These are phyloP conservation scores for Stratiomys singularior DNA, from an alignment of 2,888 invertebrate species.

Conservation along the genomic window DNA sequence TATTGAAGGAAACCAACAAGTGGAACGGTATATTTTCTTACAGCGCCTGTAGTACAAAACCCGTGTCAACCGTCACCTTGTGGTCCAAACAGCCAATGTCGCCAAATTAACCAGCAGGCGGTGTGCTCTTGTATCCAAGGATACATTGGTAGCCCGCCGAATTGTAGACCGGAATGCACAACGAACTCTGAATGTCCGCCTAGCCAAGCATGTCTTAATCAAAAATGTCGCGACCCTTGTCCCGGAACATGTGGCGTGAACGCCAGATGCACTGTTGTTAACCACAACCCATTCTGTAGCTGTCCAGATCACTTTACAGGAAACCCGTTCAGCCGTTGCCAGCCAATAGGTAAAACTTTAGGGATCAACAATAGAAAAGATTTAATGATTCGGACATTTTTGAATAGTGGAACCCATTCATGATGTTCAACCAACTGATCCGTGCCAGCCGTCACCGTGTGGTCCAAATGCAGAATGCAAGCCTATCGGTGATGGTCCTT, in stretches of 20 bases:
- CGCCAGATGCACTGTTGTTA: slow-evolving; percentile 77
- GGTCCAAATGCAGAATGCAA: slow-evolving; percentile 78
- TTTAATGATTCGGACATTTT: not conserved
- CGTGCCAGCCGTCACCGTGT: slow-evolving; percentile 75
- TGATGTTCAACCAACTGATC: slow-evolving; percentile 63
- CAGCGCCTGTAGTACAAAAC: slow-evolving; percentile 66
- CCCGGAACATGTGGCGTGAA: slow-evolving; percentile 78
- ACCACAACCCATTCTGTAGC: slow-evolving; percentile 78
- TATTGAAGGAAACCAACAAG: not conserved
- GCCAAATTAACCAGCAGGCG: slow-evolving; percentile 72
- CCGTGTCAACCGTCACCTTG: slow-evolving; percentile 79
- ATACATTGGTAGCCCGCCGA: slow-evolving; percentile 77
- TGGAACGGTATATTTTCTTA: too few relatives aligned
- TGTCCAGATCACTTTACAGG: slow-evolving; percentile 76
- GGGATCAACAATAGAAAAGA: not conserved
- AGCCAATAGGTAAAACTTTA: slow-evolving; percentile 61
- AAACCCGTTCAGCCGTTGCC: slow-evolving; percentile 73
- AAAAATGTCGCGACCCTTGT: slow-evolving; percentile 80
- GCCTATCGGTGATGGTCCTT: slow-evolving; percentile 62
- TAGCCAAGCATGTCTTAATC: slow-evolving; percentile 75
- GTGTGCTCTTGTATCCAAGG: slow-evolving; percentile 73
- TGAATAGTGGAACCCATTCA: slow-evolving; percentile 56
- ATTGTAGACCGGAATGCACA: slow-evolving; percentile 78
- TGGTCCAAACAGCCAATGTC: slow-evolving; percentile 77
- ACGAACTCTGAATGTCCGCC: slow-evolving; percentile 77